Evolutionary conservation across 2,113 vertebrate species (phyloP).

Genomic region (Rissa tridactyla): DNA sequence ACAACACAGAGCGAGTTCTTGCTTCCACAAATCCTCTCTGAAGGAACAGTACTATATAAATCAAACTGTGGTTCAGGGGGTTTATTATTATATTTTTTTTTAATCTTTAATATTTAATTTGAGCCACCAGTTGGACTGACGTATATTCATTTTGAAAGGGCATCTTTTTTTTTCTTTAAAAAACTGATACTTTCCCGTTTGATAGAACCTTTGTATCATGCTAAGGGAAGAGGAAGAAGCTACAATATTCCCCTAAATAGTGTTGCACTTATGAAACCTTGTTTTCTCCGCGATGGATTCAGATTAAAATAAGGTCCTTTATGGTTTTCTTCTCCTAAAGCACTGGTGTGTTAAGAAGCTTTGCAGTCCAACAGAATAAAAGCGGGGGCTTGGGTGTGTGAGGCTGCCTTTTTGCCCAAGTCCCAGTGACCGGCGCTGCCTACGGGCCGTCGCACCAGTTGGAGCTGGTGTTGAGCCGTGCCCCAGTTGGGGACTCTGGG

Average conservation of each 20-base stretch:
- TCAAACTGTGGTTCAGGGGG: not conserved
- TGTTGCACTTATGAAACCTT: not conserved
- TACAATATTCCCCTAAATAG: not conserved
- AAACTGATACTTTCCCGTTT: not conserved
- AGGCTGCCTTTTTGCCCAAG: not conserved
- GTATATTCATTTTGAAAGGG: not conserved
- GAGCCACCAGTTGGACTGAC: conserved; percentile 5
- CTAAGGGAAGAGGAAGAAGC: not conserved
- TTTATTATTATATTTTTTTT: not conserved
- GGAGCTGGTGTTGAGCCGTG: rapidly evolving
- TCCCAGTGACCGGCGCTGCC: not conserved
- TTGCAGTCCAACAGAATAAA: not conserved
- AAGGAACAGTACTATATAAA: conserved; percentile 21
- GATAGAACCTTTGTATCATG: not conserved
- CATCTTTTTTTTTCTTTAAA: not conserved
- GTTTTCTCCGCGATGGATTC: not conserved
- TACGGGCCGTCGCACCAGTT: not conserved
- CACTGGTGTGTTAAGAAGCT: not conserved
- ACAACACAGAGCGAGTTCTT: not conserved
- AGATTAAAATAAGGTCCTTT: not conserved
- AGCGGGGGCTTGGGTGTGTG: not conserved
- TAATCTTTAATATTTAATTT: conserved; percentile 46
- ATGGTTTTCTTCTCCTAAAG: not conserved
- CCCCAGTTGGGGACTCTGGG: not conserved
- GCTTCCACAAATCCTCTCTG: conserved; percentile 21